These are phyloP conservation scores for Oppia nitens DNA, from an alignment of 1,140 invertebrate genomes.

Conservation along the genomic window DNA sequence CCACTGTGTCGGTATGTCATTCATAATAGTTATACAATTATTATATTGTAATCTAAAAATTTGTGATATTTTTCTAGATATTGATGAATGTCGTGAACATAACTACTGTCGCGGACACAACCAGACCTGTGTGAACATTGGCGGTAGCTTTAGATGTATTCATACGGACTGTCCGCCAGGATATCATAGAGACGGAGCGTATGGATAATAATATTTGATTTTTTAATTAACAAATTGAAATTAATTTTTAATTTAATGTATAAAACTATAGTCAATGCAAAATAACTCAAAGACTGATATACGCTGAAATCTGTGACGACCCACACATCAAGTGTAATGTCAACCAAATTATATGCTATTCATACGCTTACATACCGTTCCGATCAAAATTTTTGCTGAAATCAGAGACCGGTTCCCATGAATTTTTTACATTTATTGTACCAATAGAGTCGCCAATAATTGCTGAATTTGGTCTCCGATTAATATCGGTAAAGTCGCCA, in stretches of 20 bases:
- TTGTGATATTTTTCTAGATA: conserved; percentile 38
- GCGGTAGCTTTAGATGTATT: conserved; percentile 72
- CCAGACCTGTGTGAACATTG: conserved; percentile 74
- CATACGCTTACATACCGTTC: conserved; percentile 12
- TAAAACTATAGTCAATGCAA: conserved; percentile 7
- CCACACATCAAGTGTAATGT: neutral
- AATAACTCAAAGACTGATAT: conserved; percentile 1
- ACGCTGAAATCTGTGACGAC: conserved; percentile 13
- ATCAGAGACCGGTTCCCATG: neutral
- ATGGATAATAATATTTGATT: neutral
- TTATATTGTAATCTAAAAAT: neutral
- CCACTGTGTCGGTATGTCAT: conserved; percentile 7
- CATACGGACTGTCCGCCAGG: conserved; percentile 61
- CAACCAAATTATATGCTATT: conserved; percentile 10
- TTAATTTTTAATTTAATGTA: neutral
- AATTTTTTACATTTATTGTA: conserved; percentile 13
- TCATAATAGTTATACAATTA: neutral
- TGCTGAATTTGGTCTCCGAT: conserved; percentile 8
- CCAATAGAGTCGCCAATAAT: conserved; percentile 10
- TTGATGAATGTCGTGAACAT: conserved; percentile 61
- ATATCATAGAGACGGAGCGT: conserved; percentile 45
- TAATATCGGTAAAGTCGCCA: conserved; percentile 9
- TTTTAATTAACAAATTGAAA: neutral
- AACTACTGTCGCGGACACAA: conserved; percentile 41
- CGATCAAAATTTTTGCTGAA: neutral